A percentile compares a stretch with the other conserved stretches of the same genome.
These are phyloP conservation scores for Apaloderma vittatum DNA, from an alignment of 2,113 vertebrate species.

Conservation along the genomic window DNA sequence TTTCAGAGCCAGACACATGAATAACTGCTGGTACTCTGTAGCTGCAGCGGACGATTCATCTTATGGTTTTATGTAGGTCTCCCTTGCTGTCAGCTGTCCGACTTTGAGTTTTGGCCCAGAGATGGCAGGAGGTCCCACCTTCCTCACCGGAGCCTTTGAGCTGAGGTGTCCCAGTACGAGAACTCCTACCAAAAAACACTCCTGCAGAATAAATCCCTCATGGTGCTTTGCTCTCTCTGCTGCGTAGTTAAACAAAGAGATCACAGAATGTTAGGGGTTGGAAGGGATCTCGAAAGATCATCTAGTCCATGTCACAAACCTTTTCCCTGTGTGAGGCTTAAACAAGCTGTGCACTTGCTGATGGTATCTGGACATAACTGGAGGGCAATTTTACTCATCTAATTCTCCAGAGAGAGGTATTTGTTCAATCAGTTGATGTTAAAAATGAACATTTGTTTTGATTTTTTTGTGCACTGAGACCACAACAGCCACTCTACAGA, in stretches of 20 bases:
- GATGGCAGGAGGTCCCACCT: background rate
- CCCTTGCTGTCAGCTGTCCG: background rate
- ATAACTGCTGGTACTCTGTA: background rate
- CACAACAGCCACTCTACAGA: background rate
- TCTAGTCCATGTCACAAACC: background rate
- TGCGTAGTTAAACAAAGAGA: background rate
- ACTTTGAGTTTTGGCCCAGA: background rate
- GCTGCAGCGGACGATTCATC: background rate
- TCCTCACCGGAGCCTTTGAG: background rate
- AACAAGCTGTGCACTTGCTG: background rate
- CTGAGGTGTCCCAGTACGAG: background rate
- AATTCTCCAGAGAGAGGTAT: background rate
- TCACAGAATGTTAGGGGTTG: too few species aligned
- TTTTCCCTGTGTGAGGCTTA: background rate
- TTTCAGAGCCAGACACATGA: background rate
- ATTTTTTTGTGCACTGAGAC: background rate
- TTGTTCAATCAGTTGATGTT: background rate
- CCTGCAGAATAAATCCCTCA: fast-evolving
- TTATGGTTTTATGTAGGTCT: background rate
- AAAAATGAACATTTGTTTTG: background rate
- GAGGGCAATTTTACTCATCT: background rate
- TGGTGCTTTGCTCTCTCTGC: fast-evolving
- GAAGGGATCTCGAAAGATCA: too few species aligned
- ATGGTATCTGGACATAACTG: background rate
- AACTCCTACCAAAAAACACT: background rate